Conservation (phyloP, 2,888 invertebrate species). For the Cenopis cana region DNA sequence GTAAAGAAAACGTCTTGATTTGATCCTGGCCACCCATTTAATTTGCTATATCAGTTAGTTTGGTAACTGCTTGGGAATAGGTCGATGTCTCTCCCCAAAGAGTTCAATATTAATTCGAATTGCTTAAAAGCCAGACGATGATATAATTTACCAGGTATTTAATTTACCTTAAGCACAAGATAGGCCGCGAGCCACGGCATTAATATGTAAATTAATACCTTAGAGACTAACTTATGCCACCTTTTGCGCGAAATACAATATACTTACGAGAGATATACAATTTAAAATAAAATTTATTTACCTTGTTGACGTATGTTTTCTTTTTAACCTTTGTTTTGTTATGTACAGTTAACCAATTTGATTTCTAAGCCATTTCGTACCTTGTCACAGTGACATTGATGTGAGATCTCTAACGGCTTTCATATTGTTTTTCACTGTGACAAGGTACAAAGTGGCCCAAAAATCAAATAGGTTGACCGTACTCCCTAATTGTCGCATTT, state of each 20-base stretch:
- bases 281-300: not conserved
- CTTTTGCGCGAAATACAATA: not conserved
- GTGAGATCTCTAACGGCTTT: no score
- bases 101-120: conserved; percentile 4
- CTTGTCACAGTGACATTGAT: no score
- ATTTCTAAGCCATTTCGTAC: no score
- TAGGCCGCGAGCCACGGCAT: not conserved
- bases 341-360: no score
- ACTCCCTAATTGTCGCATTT: no score
- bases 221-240: not conserved
- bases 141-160: not conserved
- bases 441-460: no score
- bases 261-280: not conserved
- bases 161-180: not conserved
- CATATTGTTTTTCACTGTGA: no score
- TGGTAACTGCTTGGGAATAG: not conserved
- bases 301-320: not conserved
- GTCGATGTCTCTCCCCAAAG: not conserved
- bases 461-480: no score
- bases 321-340: conserved; percentile 1
- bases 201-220: conserved; percentile 2
- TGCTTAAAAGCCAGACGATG: conserved; percentile 1
- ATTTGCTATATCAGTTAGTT: no score
- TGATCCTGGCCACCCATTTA: not conserved
- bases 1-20: no score